phyloP scores from a whole-genome alignment of 2,797 vertebrate species.

The Leucoraja ocellata region DNA sequence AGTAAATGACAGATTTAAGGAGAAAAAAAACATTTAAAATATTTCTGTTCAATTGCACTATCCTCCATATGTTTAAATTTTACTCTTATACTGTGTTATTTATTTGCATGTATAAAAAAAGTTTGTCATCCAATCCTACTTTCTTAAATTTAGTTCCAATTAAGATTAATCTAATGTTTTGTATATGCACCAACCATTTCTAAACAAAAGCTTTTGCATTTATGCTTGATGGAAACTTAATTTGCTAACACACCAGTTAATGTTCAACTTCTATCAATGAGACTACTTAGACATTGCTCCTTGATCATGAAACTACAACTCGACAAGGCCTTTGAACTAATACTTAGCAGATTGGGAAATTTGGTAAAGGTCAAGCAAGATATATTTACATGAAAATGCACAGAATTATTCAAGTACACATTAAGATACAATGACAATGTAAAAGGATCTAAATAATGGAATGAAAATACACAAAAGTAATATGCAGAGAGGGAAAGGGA shows the following conservation, averaged over 20 bases:
- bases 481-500: not conserved
- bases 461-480: not conserved
- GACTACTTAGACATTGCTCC: not conserved
- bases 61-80: not conserved
- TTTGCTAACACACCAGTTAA: not conserved
- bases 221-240: not conserved
- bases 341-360: not conserved
- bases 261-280: not conserved
- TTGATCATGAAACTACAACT: not conserved
- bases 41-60: not conserved
- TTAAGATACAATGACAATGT: not conserved
- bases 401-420: not conserved
- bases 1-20: not conserved
- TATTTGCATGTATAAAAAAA: not conserved
- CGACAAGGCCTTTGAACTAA: constrained; percentile 3
- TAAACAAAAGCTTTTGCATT: no score
- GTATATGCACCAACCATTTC: not conserved
- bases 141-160: not conserved
- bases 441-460: not conserved
- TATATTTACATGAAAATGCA: not conserved
- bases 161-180: not conserved
- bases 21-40: not conserved
- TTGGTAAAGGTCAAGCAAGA: no score
- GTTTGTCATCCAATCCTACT: not conserved
- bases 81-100: not conserved